Base-by-base conservation (phyloP, 2,797 vertebrate species). In the Buphagus erythrorhynchus region DNA sequence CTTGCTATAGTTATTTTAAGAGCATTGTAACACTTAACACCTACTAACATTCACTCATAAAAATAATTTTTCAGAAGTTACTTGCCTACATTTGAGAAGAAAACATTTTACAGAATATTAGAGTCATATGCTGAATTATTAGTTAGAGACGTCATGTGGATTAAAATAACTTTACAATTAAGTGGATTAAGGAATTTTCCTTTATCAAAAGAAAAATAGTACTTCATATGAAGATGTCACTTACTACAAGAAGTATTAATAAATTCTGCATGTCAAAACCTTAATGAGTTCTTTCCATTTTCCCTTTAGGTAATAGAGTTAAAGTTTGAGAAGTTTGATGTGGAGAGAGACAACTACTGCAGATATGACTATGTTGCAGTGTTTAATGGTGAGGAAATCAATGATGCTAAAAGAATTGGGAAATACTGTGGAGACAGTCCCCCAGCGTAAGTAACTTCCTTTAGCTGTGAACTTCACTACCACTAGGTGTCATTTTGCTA, bases 271-370 rank as follows among this genome's bases (percentile, higher is more conserved):
- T 79, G 61, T 57, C n/a, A 73, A 65, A 65, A 65, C 61, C 42
- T 80, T 68, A 80, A 76, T 82, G 22, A 88, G 14, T 66, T 75
- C 66, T 54, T 90, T 91, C n/a, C 59, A 46, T 68, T 97, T 95
- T 88, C 40, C 65, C 67, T 86, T 46, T 94, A 98, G 98, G 87
- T 98, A 35, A 99, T 99, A 94, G 99, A 99, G 93, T 91, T 99
- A 77, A 99, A 98, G 95, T 99, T 99, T 26, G 99, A 99, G 97
- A 99, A 99, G 97, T 99, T 99, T 88, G 99, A 99, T n/a, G 99
- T 99, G 81, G 99, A 99, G 75, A 98, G 99, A 75, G 99, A 99
- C 86, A 99, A 99, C 98, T 99, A 99, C 97, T 99, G 99, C 97
- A 99, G 99, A 79, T 99, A 99, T 0, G 99, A 99, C 96, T 99